Conservation (phyloP, 2,113 vertebrate genomes). For the Pelvicachromis taeniatus region DNA sequence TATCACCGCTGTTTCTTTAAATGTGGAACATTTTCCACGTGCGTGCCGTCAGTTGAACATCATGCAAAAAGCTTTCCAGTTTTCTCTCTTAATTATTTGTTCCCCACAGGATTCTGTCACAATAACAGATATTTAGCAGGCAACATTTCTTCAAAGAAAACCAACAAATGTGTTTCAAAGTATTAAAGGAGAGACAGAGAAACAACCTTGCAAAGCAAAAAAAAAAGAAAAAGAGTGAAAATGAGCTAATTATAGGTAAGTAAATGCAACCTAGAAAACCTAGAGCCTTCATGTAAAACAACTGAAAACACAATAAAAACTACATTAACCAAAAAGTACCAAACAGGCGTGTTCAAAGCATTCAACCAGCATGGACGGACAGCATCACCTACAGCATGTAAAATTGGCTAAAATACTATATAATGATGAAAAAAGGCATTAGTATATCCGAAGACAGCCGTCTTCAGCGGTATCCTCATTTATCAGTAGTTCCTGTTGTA, state of each 20-base stretch:
- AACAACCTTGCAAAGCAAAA: not conserved
- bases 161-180: not conserved
- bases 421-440: slow-evolving; percentile 19
- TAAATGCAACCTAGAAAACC: slow-evolving; percentile 4
- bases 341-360: slow-evolving; percentile 40
- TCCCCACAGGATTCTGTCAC: slow-evolving; percentile 1
- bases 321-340: slow-evolving; percentile 55
- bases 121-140: slow-evolving; percentile 11
- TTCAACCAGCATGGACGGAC: slow-evolving; percentile 59
- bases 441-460: slow-evolving; percentile 36
- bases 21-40: not conserved
- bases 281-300: slow-evolving; percentile 64
- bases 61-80: slow-evolving; percentile 3
- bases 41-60: not conserved
- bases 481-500: slow-evolving; percentile 54
- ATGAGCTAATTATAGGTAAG: slow-evolving; percentile 5
- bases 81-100: slow-evolving; percentile 1
- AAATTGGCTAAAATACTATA: slow-evolving; percentile 49
- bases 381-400: slow-evolving; percentile 44
- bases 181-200: not conserved
- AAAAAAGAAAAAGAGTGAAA: not conserved
- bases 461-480: slow-evolving; percentile 44
- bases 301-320: slow-evolving; percentile 23
- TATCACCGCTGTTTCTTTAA: slow-evolving; percentile 11
- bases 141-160: slow-evolving; percentile 7